Percentiles rank a stretch among this genome's conserved stretches.
Conservation (phyloP, 2,113 vertebrate species). For the Rhinolophus sinicus region DNA sequence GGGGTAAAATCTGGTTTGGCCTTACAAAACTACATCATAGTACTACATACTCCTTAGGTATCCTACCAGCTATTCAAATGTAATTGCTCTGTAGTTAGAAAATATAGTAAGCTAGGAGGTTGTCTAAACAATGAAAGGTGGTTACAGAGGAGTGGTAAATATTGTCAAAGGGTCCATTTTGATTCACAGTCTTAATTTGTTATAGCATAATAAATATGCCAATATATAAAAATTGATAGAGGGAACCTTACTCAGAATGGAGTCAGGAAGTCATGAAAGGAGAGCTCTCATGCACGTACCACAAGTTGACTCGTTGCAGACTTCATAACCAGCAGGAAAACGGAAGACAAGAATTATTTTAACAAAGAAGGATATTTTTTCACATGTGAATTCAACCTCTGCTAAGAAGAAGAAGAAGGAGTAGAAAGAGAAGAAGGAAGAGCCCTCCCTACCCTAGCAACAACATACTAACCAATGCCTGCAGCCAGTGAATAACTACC, state of each 20-base stretch:
- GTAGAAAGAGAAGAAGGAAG: not conserved
- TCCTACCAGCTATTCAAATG: not conserved
- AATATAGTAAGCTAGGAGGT: not conserved
- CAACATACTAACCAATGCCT: not conserved
- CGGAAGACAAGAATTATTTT: not conserved
- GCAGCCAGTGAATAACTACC: not conserved
- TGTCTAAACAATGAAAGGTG: not conserved
- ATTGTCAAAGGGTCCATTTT: slow-evolving; percentile 22
- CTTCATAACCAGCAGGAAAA: not conserved
- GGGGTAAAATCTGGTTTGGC: not conserved
- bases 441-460: not conserved
- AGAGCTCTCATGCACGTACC: not conserved
- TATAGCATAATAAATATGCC: not conserved
- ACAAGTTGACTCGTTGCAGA: not conserved
- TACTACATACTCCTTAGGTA: not conserved
- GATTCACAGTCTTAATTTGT: not conserved
- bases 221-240: not conserved
- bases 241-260: not conserved
- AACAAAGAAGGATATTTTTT: not conserved
- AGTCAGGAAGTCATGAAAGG: not conserved
- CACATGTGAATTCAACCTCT: not conserved
- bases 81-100: not conserved
- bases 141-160: not conserved
- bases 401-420: not conserved
- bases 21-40: not conserved